Conservation (phyloP, 2,888 invertebrate genomes). For the Malthinus seriepunctatus region DNA sequence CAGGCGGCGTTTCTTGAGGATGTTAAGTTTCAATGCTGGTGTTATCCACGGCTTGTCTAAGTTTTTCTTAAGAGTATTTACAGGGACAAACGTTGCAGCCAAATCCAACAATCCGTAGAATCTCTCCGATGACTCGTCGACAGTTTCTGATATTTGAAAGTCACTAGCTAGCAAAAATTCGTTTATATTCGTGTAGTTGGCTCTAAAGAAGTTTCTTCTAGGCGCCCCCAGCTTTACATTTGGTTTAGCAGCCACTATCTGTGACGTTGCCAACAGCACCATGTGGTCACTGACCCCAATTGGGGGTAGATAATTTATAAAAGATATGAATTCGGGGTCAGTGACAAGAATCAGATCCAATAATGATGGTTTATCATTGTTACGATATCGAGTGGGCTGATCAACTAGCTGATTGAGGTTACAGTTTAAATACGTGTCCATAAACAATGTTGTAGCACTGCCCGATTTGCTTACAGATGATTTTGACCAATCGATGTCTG, state of each 20-base stretch:
- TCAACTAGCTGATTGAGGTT: background rate
- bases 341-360: background rate
- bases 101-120: no score
- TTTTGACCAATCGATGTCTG: background rate
- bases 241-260: no score
- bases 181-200: no score
- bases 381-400: background rate
- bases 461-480: background rate
- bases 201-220: no score
- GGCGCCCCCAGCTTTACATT: no score
- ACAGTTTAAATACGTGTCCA: background rate
- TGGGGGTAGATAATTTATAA: background rate
- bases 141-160: no score
- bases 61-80: no score
- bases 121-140: no score
- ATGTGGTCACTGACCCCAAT: background rate
- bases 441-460: background rate
- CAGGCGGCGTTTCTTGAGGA: background rate
- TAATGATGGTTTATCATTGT: background rate
- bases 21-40: background rate
- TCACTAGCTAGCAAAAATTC: no score
- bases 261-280: background rate
- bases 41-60: background rate
- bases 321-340: background rate
- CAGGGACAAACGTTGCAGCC: no score